Base-by-base conservation (phyloP, 2,113 vertebrate genomes). In the Probosciger aterrimus region DNA sequence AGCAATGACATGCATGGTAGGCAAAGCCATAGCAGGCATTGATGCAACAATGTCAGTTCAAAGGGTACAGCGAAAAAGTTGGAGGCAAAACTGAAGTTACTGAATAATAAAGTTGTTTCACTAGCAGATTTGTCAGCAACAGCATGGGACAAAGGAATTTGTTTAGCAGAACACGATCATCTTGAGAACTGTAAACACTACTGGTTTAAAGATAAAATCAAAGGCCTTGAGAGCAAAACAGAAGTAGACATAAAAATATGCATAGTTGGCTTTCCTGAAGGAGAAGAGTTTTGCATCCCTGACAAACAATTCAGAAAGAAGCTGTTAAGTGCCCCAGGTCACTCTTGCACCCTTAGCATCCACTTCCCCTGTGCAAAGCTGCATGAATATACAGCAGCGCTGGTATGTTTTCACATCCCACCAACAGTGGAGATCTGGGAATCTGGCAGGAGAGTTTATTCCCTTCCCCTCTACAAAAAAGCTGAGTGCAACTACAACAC, bases 161-260 rank as follows among this genome's bases (percentile, higher is more conserved):
- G 84, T 94, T 91, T 80, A 95, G 91, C 84, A 84, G 74, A 95
- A 90, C 82, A 65, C 1, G 1, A 68, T 74, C 46, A 14, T 89
- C 89, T 92, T 65, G 59, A 95, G 87, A 95, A 80, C 53, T 31
- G 6, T 94, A 96, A 95, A 93, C 82, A 80, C 49, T 27, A 63
- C 53, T 82, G 74, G 70, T 39, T 89, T 92, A 85, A 90, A 95
- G 94, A 97, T 94, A 95, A 94, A 94, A 95, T 92, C 94, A 95
- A 94, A 94, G 65, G 25, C 63, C 91, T 87, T 41, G 69, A 79
- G 49, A 95, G 84, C 74, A 94, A 91, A 95, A 74, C 74, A 95
- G 77, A 44, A 82, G 57, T 12, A 79, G 87, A 87, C 82, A 49
- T 79, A 46, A 91, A 95, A 95, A 64, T 73, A 62, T 65, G 57